Evolutionary conservation across 2,113 vertebrate genomes (phyloP).

Genomic region (Caracal caracal): DNA sequence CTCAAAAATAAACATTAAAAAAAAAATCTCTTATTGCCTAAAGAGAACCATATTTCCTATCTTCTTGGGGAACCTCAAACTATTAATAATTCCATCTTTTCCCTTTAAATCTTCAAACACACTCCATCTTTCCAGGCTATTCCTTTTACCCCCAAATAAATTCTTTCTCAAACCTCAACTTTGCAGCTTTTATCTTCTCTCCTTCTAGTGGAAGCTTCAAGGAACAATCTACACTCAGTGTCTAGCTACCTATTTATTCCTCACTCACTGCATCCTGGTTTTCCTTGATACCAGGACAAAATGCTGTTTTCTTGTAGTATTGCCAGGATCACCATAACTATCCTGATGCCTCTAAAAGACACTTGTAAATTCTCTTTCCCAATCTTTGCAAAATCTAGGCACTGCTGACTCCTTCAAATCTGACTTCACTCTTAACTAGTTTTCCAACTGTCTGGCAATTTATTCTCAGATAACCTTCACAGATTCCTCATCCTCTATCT

Average conservation of each 20-base stretch:
- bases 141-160: slow-evolving; percentile 34
- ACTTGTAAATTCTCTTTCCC: neutral
- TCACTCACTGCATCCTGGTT: neutral
- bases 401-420: neutral
- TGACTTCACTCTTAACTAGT: neutral
- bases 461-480: neutral
- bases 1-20: neutral
- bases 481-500: neutral
- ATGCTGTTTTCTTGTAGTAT: neutral
- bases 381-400: slow-evolving; percentile 3
- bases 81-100: neutral
- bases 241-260: neutral
- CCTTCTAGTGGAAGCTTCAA: neutral
- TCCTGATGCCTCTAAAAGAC: neutral
- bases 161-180: slow-evolving; percentile 28
- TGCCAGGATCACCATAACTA: neutral
- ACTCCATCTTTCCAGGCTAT: neutral
- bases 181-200: neutral
- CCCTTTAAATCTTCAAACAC: neutral
- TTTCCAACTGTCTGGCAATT: neutral
- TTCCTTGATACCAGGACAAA: neutral
- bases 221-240: neutral
- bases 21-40: neutral
- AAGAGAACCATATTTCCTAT: neutral
- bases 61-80: neutral